Base-by-base conservation (phyloP, 23 tunicate species). In the Botrylloides violaceus region DNA sequence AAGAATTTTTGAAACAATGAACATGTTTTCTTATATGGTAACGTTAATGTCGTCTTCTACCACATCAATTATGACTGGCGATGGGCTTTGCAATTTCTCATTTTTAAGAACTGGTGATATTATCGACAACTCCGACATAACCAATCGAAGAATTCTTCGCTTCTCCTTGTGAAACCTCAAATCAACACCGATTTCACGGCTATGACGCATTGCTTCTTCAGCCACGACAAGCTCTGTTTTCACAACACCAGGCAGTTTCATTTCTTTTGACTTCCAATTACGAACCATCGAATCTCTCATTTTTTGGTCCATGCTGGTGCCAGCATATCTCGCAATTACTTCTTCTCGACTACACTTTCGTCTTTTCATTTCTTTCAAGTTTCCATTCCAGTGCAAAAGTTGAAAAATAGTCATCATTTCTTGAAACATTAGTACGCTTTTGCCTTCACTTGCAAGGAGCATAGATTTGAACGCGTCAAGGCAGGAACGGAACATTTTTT, bases 361-460 rank as follows among this genome's bases (percentile, higher is more conserved):
- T 39, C 77, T 73, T 61, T 79, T 74, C 94, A 85, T 85, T 66
- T 79, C 85, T 56, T 72, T 79, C 34, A 85, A 43, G 47, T 73
- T 79, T 36, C 94, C 94, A 39, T 78, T 88, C 96, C 96, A 88
- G 50, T 88, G 96, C 48, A 88, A 63, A n/a, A 88, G 76, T 65
- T 88, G 96, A 61, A 88, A 88, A 19, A 75, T 81, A 0, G 83
- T 66, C 81, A 88, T 82, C 64, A 50, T 49, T 70, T 82, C 81
- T 72, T 88, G 96, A 68, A 88, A 82, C 58, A 73, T 58, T 31
- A 88, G 65, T 34, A 88, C 19, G 72, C 81, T 87, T 22, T 81
- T 62, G 19, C 84, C 88, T 0, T 35, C 26, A 56, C 81, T 77
- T 36, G 70, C 21, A 27, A 77, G 35, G 3, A 88, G 65, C 80